Evolutionary conservation across 2,888 invertebrate species (phyloP).

Genomic region (Drosophila lutescens): DNA sequence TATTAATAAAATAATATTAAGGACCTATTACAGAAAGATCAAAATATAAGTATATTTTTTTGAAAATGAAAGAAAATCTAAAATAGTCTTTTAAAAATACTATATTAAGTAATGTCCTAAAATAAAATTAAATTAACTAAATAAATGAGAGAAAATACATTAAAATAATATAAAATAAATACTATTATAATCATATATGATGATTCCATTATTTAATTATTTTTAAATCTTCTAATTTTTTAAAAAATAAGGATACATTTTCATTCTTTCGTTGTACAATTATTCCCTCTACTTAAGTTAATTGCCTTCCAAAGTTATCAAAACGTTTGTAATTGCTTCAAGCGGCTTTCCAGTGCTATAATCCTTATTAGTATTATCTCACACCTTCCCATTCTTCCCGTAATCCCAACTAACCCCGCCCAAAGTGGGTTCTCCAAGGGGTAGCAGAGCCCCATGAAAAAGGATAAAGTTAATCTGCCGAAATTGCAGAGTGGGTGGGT

Average conservation of each 20-base stretch:
- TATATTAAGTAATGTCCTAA: no score
- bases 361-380: neutral
- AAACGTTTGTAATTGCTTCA: neutral
- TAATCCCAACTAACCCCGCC: neutral
- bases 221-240: no score
- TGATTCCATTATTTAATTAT: no score
- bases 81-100: no score
- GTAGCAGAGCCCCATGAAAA: conserved; percentile 14
- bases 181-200: no score
- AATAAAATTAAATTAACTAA: no score
- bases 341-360: neutral
- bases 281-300: neutral
- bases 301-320: neutral
- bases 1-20: no score
- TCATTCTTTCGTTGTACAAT: neutral
- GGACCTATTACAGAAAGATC: no score
- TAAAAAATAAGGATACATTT: neutral
- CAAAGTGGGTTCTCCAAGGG: neutral
- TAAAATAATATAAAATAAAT: neutral
- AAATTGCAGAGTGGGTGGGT: conserved; percentile 28
- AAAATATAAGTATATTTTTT: no score
- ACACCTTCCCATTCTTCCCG: neutral
- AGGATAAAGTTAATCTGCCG: conserved; percentile 53
- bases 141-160: no score
- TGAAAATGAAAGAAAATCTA: no score